phyloP scores from a whole-genome alignment of 2,888 invertebrate species.

The Cephus nigrinus region DNA sequence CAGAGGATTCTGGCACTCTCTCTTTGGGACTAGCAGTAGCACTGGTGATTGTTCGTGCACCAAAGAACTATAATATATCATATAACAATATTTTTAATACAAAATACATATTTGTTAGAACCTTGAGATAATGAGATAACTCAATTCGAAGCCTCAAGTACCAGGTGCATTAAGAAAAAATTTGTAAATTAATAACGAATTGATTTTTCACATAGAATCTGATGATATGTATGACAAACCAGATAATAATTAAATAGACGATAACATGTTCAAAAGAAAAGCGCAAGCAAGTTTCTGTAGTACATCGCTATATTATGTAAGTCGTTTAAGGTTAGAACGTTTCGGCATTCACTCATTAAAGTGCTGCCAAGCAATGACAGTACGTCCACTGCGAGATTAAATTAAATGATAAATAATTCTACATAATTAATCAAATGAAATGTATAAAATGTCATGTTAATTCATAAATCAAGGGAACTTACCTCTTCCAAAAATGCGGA shows the following conservation, averaged over 20 bases:
- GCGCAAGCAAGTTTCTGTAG: background rate
- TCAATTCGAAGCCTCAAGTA: background rate
- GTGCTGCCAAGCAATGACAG: background rate
- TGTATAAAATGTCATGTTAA: background rate
- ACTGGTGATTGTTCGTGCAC: slow-evolving; percentile 16
- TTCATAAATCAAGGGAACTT: slow-evolving; percentile 41
- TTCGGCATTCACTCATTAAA: background rate
- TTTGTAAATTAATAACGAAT: background rate
- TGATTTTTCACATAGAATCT: background rate
- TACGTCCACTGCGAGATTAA: slow-evolving; percentile 9
- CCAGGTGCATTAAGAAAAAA: background rate
- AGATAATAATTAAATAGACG: background rate
- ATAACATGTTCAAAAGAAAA: background rate
- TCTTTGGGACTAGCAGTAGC: slow-evolving; percentile 12
- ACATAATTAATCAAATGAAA: background rate
- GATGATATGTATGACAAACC: background rate
- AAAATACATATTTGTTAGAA: background rate
- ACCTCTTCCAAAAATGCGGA: slow-evolving; percentile 71
- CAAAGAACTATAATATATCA: slow-evolving; percentile 22
- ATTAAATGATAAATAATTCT: background rate
- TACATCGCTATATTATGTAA: slow-evolving; percentile 46
- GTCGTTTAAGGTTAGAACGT: slow-evolving; percentile 41
- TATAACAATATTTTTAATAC: background rate
- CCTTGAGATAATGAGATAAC: background rate
- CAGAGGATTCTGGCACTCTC: background rate